These are phyloP conservation scores for Lytechinus pictus DNA, from an alignment of 35 echinoderm and acorn worm species.

Conservation along the genomic window DNA sequence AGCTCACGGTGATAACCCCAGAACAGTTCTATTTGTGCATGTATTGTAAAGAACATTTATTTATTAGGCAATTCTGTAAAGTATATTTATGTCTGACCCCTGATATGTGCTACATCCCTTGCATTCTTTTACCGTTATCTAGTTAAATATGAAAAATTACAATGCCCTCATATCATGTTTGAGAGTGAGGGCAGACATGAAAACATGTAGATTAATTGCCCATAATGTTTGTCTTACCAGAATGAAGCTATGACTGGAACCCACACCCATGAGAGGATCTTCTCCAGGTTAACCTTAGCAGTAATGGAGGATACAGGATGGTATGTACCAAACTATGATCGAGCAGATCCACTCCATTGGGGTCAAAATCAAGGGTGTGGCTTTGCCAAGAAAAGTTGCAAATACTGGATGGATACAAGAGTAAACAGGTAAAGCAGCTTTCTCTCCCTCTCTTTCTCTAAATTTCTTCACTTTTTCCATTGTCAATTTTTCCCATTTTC, in stretches of 20 bases:
- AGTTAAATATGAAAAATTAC: too few species aligned
- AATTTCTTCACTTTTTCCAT: neutral
- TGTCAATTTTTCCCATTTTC: neutral
- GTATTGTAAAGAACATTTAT: too few species aligned
- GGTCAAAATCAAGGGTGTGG: conserved; percentile 78
- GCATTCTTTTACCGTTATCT: too few species aligned
- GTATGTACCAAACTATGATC: conserved; percentile 88
- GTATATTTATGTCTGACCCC: too few species aligned
- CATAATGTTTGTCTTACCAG: conserved; percentile 25
- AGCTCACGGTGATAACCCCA: too few species aligned
- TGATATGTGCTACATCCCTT: too few species aligned
- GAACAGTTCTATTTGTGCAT: too few species aligned
- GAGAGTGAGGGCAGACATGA: too few species aligned
- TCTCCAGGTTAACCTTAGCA: conserved; percentile 83
- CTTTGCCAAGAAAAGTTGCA: conserved; percentile 89
- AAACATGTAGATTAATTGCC: too few species aligned
- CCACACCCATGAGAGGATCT: conserved; percentile 87
- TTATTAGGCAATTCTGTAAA: too few species aligned
- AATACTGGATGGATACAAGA: conserved; percentile 89
- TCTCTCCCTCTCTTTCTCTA: neutral
- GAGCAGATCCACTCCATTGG: conserved; percentile 71
- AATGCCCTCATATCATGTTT: too few species aligned
- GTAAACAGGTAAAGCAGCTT: neutral
- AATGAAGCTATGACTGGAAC: conserved; percentile 98
- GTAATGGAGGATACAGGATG: conserved; percentile 93